Conservation (phyloP, 2,888 invertebrate species). For the Doris montereyensis region DNA sequence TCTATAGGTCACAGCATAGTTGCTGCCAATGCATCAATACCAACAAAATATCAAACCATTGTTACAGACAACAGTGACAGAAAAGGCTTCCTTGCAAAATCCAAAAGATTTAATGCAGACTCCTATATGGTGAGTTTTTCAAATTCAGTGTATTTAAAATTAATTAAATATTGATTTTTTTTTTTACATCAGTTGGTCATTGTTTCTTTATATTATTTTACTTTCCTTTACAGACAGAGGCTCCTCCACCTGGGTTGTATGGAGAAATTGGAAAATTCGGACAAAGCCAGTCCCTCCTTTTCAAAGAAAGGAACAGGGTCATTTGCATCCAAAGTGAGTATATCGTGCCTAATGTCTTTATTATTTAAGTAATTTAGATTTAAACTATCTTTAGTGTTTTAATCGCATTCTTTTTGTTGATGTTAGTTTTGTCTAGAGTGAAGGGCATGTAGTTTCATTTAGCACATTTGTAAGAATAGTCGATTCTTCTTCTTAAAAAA, state of each 20-base stretch:
- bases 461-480: no score
- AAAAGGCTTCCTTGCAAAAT: slow-evolving; percentile 67
- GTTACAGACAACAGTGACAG: slow-evolving; percentile 70
- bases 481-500: no score
- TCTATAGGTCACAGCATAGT: slow-evolving; percentile 65
- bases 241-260: slow-evolving; percentile 71
- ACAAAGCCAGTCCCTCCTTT: slow-evolving; percentile 60
- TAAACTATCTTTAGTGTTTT: background rate
- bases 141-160: background rate
- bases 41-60: slow-evolving; percentile 72
- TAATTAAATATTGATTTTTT: no score
- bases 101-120: slow-evolving; percentile 68
- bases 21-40: slow-evolving; percentile 70
- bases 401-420: background rate
- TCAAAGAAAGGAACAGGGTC: slow-evolving; percentile 72
- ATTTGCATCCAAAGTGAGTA: slow-evolving; percentile 69
- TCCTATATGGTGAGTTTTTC: slow-evolving; percentile 51
- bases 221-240: slow-evolving; percentile 60
- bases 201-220: background rate
- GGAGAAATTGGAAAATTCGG: slow-evolving; percentile 53
- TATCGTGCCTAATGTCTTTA: no score
- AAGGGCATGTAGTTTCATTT: background rate
- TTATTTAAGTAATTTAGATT: background rate
- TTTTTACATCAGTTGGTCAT: background rate
- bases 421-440: background rate